Base-by-base conservation (phyloP, 2,797 vertebrate species). In the Kryptopterus vitreolus region DNA sequence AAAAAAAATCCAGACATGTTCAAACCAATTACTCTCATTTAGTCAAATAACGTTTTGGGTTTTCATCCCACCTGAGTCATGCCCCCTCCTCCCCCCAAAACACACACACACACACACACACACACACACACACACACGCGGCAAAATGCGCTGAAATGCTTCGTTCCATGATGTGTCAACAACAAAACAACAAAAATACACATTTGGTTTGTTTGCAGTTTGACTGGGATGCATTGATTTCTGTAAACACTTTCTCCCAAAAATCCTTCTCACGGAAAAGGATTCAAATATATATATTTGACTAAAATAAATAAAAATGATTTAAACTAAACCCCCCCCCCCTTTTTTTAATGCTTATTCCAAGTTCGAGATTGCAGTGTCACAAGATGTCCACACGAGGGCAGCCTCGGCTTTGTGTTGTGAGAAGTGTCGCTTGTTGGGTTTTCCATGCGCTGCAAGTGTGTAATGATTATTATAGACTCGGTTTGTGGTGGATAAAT, bases 291-390 rank as follows among this genome's bases (percentile, higher is more conserved):
- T 93, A 93, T 94, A 94, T 95, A 94, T 94, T 93, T 94, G 93
- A 94, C 91, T 93, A 92, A 94, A 94, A 94, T 87, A 87, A 93
- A 93, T 93, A 93, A 94, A 94, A 92, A 82, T 76, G 79, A 89
- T 86, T 88, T 89, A 92, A 93, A 93, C 90, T 89, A 78, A 55
- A 61, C 24, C 8, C 20, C 18, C 22, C 22, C 48, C 62, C 10
- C 10, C 71, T 66, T n/a, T 78, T 81, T 50, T 81, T 76, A 29
- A 71, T 62, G 71, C 9, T 18, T 16, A 50, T 26, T 29, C 2
- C 1, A 59, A 31, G 22, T 46, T 26, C 6, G 16, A 12, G 22
- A 22, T 22, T 6, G 62, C 11, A 24, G 46, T 2, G n/a, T 65
- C 18, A 18, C 31, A 26, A 24, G 2, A 10, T 72, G 24, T 70